Evolutionary conservation across 2,888 invertebrate species (phyloP), one percentile per base, ranked within the genome.

Genomic region (Desoria tigrina): DNA sequence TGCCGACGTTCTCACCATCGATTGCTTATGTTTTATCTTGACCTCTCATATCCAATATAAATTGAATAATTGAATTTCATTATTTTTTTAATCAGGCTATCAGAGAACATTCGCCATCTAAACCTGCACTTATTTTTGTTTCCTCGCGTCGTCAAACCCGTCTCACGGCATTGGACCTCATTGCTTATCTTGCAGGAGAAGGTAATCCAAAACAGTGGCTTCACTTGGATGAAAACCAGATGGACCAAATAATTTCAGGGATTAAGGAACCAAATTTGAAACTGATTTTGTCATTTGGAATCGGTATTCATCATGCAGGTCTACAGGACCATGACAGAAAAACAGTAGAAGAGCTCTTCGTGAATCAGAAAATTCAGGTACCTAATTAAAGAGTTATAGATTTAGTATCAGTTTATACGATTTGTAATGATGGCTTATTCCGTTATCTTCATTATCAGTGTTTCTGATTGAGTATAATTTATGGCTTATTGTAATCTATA

Each of bases 251-350:
- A 4, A 81, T 91, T 1, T 80, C 85, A 21, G 79, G 80, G 28
- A 86, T 92, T 51, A 86, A 87, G 73, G 99, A 99, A 77, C 86
- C 88, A 3, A 97, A 96, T 82, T 83, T 99, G 55, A 94, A 94
- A 78, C 85, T 98, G 69, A 93, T 94, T 0, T 83, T 99, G 24
- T 90, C 94, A 0, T 99, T 98, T 81, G 99, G 99, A 9, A 96
- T 99, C 74, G 99, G 98, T 1, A 87, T 99, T 76, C 99, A 99
- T 83, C 99, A 99, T 82, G 99, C 99, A 23, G 99, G 99, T 59
- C 82, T 99, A 62, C 90, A 94, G 75, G 97, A 98, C 74, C 85
- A 87, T 66, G 99, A 99, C 80, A 85, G 98, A 50, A 89, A 86
- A 78, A 87, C 89, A 1, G 93, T 94, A 0, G 99, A 99, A 79